Percentiles rank a stretch among this genome's conserved stretches.
Evolutionary conservation across 53 echinoderm and acorn worm species (phyloP).

Genomic region (Mesocentrotus franciscanus): DNA sequence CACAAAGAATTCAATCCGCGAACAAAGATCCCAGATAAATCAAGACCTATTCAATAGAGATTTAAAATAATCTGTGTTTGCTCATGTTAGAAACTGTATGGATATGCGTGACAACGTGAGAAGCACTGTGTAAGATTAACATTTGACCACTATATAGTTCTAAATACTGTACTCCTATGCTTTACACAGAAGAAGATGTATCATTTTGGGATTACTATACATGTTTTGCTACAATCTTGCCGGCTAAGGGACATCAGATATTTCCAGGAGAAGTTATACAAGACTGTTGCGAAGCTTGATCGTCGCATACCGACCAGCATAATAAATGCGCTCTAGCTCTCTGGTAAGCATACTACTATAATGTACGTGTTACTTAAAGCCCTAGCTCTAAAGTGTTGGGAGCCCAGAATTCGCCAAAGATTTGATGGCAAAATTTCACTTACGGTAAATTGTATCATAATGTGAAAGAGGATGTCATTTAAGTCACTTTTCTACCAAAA

Average conservation of each 20-base stretch:
- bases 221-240: no score
- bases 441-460: no score
- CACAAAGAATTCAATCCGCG: not conserved
- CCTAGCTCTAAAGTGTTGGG: no score
- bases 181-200: no score
- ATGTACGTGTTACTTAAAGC: no score
- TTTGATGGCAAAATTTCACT: no score
- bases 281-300: not conserved
- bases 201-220: no score
- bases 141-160: not conserved
- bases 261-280: not conserved
- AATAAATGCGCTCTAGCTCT: not conserved
- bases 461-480: no score
- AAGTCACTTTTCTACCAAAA: no score
- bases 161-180: no score
- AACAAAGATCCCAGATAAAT: not conserved
- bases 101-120: not conserved
- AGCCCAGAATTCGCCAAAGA: no score
- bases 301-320: not conserved
- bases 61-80: not conserved
- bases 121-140: not conserved
- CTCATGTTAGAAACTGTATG: not conserved
- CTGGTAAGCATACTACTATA: not conserved
- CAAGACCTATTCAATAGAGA: not conserved
- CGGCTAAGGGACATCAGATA: no score